Base-by-base conservation (phyloP, 2,888 invertebrate species). In the Hypena proboscidalis region DNA sequence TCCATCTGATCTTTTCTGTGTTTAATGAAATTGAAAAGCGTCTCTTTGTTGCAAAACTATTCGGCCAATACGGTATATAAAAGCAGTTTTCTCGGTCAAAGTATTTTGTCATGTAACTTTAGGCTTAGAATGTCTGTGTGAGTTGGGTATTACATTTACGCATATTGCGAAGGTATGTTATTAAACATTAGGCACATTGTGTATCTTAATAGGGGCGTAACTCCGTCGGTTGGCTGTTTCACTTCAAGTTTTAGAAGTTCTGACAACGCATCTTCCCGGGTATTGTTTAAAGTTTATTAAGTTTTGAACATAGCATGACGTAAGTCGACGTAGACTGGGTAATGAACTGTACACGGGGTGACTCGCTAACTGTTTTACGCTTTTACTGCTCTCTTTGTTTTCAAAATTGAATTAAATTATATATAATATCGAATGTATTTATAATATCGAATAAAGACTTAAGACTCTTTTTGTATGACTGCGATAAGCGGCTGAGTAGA, bases 221-320 rank as follows among this genome's bases (percentile, higher is more conserved):
- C 76, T 83, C 80, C 60, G 69, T 51, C 69, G 67, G 80, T 77
- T 78, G 74, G 70, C 73, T 79, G 83, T 82, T 85, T 77, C 79
- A 78, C 78, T 77, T 74, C 57, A 70, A 81, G 80, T 81, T 84
- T 70, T 72, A 65, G 67, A 84, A 87, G 72, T 86, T 87, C 84
- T 85, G 89, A 87, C 86, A 86, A 83, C 85, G 81, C 81, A 84
- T 87, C 84, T 84, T 81, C 80, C 67, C 68, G 73, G 70, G 79
- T 83, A 84, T 85, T 89, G 85, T 89, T 86, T 83, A 82, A 87
- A 89, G 83, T 89, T 88, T 83, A 85, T 83, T 83, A 85, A 87
- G 85, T 88, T 86, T 75, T 52, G 77, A 85, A 86, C 84, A 83
- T 82, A 61, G 81, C 75, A 77, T 77, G 82, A 82, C 80, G 77